phyloP scores from a whole-genome alignment of 1,140 invertebrate species.

The Drosophila ironensis region DNA sequence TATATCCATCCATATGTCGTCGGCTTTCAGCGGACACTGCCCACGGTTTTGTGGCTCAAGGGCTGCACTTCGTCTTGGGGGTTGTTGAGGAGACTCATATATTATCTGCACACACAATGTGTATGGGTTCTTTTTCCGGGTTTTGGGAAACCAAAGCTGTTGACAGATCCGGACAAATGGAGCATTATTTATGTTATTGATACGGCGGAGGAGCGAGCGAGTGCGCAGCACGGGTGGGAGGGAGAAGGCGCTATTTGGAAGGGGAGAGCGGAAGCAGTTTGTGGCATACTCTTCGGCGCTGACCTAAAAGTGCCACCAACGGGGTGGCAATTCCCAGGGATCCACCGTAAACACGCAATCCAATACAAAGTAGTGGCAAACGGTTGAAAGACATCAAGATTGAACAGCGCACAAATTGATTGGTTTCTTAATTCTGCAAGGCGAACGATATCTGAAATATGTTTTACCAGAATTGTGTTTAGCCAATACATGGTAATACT shows the following conservation, averaged over 20 bases:
- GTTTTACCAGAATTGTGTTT: too few species aligned
- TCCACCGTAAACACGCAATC: background rate
- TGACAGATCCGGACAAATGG: constrained; percentile 41
- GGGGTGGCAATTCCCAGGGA: constrained; percentile 49
- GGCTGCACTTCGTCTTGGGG: constrained; percentile 52
- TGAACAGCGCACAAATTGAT: too few species aligned
- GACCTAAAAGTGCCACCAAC: constrained; percentile 48
- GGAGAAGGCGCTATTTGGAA: constrained; percentile 10
- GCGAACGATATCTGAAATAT: too few species aligned
- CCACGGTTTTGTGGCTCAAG: constrained; percentile 47
- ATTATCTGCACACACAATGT: background rate
- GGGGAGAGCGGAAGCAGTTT: constrained; percentile 49
- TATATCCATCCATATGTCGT: constrained; percentile 64
- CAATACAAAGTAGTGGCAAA: too few species aligned
- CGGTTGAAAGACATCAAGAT: too few species aligned
- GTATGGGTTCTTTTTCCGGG: constrained; percentile 2
- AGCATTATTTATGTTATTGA: constrained; percentile 69
- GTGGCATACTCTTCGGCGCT: constrained; percentile 68
- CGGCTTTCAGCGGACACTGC: constrained; percentile 24
- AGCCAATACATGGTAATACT: too few species aligned
- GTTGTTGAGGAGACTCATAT: constrained; percentile 12
- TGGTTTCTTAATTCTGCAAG: too few species aligned
- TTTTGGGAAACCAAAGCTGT: constrained; percentile 39
- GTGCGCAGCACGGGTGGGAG: background rate
- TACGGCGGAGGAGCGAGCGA: constrained; percentile 22